Base-by-base conservation (phyloP, 2,888 invertebrate genomes). In the Temnothorax ravouxi region DNA sequence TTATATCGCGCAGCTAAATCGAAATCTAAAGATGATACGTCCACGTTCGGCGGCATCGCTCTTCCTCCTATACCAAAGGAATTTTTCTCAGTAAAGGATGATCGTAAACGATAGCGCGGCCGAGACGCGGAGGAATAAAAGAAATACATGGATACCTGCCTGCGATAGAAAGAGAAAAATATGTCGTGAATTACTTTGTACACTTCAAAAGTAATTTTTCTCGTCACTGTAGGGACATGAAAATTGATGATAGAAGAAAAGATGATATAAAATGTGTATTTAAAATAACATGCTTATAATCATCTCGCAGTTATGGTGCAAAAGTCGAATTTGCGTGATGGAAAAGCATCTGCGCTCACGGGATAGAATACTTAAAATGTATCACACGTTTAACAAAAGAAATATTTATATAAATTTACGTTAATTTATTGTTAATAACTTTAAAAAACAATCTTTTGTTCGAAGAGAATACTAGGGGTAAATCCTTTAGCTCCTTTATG, bases 201-300 rank as follows among this genome's bases (percentile, higher is more conserved):
- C 18, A 47, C 13, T 29, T 47, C 87, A 84, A 89, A 90, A 90
- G 88, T 87, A 89, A 91, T 90, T 91, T 90, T 90, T 91, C 85
- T 83, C 87, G 81, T 88, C 83, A 84, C 71, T 69, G 85, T 74
- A 84, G 62, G 83, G 84, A 85, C 74, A 86, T 87, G 88, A 90
- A 88, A 90, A 76, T 85, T 72, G 69, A 47, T 59, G 84, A 82
- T n/a, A 47, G 18, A 61, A 25, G 38, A 54, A 80, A 52, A 38
- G 11, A 29, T 77, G 8, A 67, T 29, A 67, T 29, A 15, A 54
- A 44, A 9, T 25, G 4, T 67, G 3, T 21, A n/a, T 29, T 67
- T 54, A 5, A 41, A 67, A 67, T 9, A 52, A 8, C 38, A 44
- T 54, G 52, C 21, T 62, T 34, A 9, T 25, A 15, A 21, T 21